Percentiles rank a stretch among this genome's conserved stretches.
These are phyloP conservation scores for Oreochromis aureus DNA, from an alignment of 2,113 vertebrate genomes.

Conservation along the genomic window DNA sequence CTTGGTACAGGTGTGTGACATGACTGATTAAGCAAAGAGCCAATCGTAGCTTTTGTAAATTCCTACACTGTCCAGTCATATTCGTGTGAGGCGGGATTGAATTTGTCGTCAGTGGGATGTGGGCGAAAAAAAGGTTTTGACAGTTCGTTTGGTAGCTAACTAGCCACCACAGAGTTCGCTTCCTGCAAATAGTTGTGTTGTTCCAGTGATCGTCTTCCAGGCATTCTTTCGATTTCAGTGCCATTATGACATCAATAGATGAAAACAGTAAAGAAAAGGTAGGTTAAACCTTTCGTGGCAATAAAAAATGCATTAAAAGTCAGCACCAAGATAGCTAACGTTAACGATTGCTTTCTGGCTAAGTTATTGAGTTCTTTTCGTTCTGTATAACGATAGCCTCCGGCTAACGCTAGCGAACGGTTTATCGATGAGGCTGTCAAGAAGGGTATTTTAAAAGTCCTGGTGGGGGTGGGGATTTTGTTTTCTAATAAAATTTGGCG, in stretches of 20 bases:
- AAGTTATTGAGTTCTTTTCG: slow-evolving; percentile 18
- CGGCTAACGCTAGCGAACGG: slow-evolving; percentile 12
- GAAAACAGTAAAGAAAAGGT: slow-evolving; percentile 71
- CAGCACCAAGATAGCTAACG: not conserved
- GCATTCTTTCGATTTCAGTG: not conserved
- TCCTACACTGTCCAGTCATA: slow-evolving; percentile 12
- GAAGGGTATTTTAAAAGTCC: not conserved
- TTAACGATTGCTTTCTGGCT: not conserved
- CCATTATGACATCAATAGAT: slow-evolving; percentile 66
- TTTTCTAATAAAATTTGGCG: not conserved
- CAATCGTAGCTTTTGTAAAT: not conserved
- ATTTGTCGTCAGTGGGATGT: not conserved
- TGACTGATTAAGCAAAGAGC: not conserved
- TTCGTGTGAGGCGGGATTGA: slow-evolving; percentile 2
- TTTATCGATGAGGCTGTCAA: not conserved
- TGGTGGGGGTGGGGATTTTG: not conserved
- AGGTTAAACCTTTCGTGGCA: not conserved
- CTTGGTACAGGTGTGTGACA: fast-evolving
- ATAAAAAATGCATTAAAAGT: not conserved
- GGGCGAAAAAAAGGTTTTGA: slow-evolving; percentile 42
- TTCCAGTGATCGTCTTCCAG: slow-evolving; percentile 6
- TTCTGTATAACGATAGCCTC: not conserved
- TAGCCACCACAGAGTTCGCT: not conserved
- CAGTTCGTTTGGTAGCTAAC: slow-evolving; percentile 48
- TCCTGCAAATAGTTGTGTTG: slow-evolving; percentile 42